Evolutionary conservation across 2,113 vertebrate genomes (phyloP), one percentile per base, ranked within the genome.

Genomic region (Centrocercus urophasianus): DNA sequence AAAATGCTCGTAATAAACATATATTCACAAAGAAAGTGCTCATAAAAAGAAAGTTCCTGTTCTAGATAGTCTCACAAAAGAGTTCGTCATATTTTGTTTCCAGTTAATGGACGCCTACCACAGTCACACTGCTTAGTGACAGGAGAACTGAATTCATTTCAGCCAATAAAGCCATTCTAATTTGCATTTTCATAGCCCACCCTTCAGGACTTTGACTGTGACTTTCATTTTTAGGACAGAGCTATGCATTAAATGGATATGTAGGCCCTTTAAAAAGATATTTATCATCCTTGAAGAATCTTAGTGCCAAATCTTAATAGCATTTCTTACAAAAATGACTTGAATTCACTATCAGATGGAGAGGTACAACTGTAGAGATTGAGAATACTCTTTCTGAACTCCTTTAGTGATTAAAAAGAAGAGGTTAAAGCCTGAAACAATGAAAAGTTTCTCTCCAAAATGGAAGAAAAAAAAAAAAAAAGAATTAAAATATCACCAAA

Each of bases 201-300:
- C 93, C 86, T 95, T 95, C 75, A 48, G 34, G 76, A 89, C 82
- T 93, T 92, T 61, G 27, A 91, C 91, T 95, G 81, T 96, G 96
- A 97, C 96, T 98, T 97, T 97, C 93, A 85, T 90, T 97, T 97
- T 95, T 59, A 97, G 96, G 93, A 96, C 27, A 45, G 89, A 96
- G 57, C 74, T 95, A 80, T 74, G 95, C 32, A 32, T 50, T 93
- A 95, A 96, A 90, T 95, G 93, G 89, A 90, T 95, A 86, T 64
- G 67, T 85, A 93, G 88, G 48, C 70, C 85, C 59, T 96, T 96
- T 97, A 96, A 96, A 96, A 87, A 92, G 91, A n/a, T 95, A 96
- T 98, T 97, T 97, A 95, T 98, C 97, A 97, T 87, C 92, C 87
- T 95, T 93, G 96, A 97, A 96, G 95, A 97, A 97, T 97, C 96